A percentile compares a stretch with the other conserved stretches of the same genome.
Evolutionary conservation across 1,140 invertebrate genomes (phyloP).

Genomic region (Choristoneura fumiferana): DNA sequence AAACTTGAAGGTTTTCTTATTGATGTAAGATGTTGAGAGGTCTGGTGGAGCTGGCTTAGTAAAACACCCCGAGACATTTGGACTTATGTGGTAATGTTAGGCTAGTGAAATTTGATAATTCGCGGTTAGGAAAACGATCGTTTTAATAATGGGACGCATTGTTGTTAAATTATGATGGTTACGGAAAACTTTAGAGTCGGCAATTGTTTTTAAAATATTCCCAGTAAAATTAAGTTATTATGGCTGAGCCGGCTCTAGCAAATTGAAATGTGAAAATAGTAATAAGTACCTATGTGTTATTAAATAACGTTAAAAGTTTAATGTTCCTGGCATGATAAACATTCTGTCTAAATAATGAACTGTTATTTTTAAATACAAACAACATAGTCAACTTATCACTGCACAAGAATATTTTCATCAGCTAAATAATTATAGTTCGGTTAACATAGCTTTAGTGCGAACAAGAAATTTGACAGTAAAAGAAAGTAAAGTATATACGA

Average conservation of each 20-base stretch:
- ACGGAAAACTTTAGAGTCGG: constrained; percentile 17
- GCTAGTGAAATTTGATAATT: constrained; percentile 26
- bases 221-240: no score
- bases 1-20: background rate
- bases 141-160: constrained; percentile 24
- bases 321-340: background rate
- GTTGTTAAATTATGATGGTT: constrained; percentile 16
- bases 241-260: no score
- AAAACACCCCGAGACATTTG: constrained; percentile 24
- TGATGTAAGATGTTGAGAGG: background rate
- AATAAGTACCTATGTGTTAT: background rate
- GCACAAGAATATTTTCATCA: no score
- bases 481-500: no score
- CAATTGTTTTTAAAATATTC: no score
- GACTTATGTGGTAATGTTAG: constrained; percentile 25
- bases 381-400: no score
- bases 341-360: background rate
- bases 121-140: constrained; percentile 23
- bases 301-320: background rate
- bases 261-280: background rate
- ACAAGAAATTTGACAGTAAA: no score
- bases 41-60: background rate
- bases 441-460: no score
- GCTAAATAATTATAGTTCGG: no score
- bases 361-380: no score